Conservation (phyloP, 2,797 vertebrate genomes). For the Melanotaenia maccullochi region DNA sequence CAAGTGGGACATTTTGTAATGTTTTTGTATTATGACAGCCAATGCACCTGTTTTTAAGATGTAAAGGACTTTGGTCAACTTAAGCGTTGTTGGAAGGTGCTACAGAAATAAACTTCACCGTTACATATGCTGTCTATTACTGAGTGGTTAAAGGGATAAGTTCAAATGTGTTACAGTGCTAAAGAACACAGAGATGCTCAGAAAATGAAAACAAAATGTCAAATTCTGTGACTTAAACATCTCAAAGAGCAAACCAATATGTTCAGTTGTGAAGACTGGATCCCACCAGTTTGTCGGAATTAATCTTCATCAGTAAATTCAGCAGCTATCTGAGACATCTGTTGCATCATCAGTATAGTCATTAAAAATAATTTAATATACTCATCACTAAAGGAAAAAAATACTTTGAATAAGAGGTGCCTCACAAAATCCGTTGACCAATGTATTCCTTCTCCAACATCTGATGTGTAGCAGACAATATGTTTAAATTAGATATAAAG, state of each 20-base stretch:
- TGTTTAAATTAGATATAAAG: background rate
- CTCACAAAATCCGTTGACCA: background rate
- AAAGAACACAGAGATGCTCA: background rate
- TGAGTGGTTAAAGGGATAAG: background rate
- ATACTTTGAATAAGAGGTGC: background rate
- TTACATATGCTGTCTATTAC: background rate
- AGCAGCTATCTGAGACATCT: background rate
- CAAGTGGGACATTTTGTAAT: background rate
- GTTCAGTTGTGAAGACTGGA: background rate
- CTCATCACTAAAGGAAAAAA: background rate
- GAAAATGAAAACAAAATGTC: conserved; percentile 18
- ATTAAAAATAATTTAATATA: background rate
- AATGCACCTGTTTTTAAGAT: background rate
- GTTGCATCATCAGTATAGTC: background rate
- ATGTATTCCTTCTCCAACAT: background rate
- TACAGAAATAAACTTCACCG: too few relatives aligned
- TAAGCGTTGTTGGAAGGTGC: too few relatives aligned
- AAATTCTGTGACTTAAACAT: background rate
- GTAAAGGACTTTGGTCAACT: too few relatives aligned
- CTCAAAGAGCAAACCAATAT: background rate
- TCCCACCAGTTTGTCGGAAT: background rate
- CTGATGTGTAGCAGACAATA: background rate
- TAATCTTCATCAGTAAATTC: background rate
- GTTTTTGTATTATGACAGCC: conserved; percentile 6
- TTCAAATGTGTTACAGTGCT: conserved; percentile 9